Evolutionary conservation across 1,140 invertebrate species (phyloP), one percentile per base, ranked within the genome.

Genomic region (Coboldia fuscipes): DNA sequence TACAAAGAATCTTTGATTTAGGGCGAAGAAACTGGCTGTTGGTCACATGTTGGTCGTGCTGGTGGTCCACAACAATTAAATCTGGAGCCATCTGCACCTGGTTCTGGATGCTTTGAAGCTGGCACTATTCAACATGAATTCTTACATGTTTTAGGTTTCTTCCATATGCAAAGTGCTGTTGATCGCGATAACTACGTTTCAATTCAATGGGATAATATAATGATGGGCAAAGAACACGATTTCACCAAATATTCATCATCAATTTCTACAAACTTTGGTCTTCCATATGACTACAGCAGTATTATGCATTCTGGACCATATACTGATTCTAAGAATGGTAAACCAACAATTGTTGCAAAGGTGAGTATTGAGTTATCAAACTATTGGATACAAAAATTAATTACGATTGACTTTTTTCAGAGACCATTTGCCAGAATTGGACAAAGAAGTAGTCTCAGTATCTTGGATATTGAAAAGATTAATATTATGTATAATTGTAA

Each of bases 231-330:
- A 30, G 55, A 60, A 41, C 47, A 56, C 32, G 65, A 67, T 38
- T 67, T 67, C 41, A 51, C 57, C 9, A 66, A 63, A 39, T 62
- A 62, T 29, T 45, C 51, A 8, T 43, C 39, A 15, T 35, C 43
- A 1, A 54, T 45, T 1, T 51, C 62, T 0, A 56, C 57, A 0
- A 56, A 61, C 37, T 62, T 54, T 35, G 50, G 54, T 3, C 39
- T 57, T 29, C 36, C 39, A 12, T 73, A 73, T 38, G 70, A 72
- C 48, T 72, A 70, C 38, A 42, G 46, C 2, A 68, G 65, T 39
- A 51, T 73, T 8, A 72, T 72, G 69, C 70, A 73, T 40, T 72
- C 72, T 40, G 62, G 59, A 33, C 45, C 54, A 8, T 49, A 52
- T 29, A 65, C 65, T 4, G 72, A 71, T 40, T 63, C 63, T 0